Percentiles rank a stretch among this genome's conserved stretches.
These are phyloP conservation scores for Ancistrus triradiatus DNA, from an alignment of 2,113 vertebrate species.

Conservation along the genomic window DNA sequence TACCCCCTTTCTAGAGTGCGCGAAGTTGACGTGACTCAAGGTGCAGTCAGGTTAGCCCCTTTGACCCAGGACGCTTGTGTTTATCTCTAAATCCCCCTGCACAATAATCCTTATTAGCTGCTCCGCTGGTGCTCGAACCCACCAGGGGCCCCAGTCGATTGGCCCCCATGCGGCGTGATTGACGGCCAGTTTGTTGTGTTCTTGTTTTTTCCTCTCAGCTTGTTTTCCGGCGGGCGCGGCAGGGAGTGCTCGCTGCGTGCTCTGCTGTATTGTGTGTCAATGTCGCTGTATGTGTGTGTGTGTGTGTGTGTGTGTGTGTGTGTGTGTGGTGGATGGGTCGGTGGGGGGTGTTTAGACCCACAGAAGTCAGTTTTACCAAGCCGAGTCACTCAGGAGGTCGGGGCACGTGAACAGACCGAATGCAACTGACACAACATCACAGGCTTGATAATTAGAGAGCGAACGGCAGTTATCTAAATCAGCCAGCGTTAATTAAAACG, in stretches of 20 bases:
- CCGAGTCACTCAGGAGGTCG: background rate
- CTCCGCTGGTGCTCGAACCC: constrained; percentile 48
- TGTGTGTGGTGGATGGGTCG: too few relatives aligned
- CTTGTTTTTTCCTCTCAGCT: constrained; percentile 35
- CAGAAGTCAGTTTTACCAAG: constrained; percentile 19
- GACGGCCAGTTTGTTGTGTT: constrained; percentile 61
- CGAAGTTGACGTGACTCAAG: too few relatives aligned
- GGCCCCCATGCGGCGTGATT: constrained; percentile 58
- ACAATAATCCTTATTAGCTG: constrained; percentile 67
- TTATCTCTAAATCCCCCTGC: constrained; percentile 55
- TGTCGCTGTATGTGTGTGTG: constrained; percentile 4
- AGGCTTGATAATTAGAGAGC: constrained; percentile 15
- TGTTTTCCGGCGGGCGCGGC: constrained; percentile 23
- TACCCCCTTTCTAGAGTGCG: too few relatives aligned
- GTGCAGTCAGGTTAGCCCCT: constrained; percentile 2
- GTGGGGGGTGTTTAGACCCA: constrained; percentile 26
- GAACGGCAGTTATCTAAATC: background rate
- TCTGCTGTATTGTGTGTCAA: constrained; percentile 9
- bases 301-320: background rate
- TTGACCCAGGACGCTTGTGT: constrained; percentile 23
- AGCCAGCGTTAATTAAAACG: constrained; percentile 21
- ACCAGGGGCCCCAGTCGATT: constrained; percentile 54
- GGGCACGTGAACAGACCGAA: background rate
- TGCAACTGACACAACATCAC: constrained; percentile 22
- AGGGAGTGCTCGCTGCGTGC: constrained; percentile 3